Base-by-base conservation (phyloP, 2,113 vertebrate genomes). In the Dolichotis patagonum region DNA sequence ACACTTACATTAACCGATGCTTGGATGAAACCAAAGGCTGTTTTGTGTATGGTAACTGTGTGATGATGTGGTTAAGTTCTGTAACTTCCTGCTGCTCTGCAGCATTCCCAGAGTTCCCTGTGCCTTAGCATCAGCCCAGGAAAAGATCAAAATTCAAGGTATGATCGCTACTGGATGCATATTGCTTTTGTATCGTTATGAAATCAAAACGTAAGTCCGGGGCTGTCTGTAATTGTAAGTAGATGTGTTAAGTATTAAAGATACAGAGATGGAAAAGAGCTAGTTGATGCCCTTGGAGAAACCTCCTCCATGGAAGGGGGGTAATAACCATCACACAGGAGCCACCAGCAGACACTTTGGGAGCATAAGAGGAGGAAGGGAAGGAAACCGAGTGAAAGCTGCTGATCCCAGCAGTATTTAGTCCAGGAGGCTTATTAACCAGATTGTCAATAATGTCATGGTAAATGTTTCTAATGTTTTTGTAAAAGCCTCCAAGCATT, bases 401-500 rank as follows among this genome's bases (percentile, higher is more conserved):
- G 94, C 94, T 95, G 96, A 94, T 43, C 49, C n/a, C 90, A 96
- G 96, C 88, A 65, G 93, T 63, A 35, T 67, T 52, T 63, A 88
- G 95, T 94, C 69, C 63, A 41, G 87, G 93, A 2, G 1, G 96
- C 95, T 97, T 97, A 97, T 97, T 98, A 98, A 97, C 97, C 81
- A 93, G 95, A 63, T 88, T 98, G 97, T 97, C 97, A 97, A 97
- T 98, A 98, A 95, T 30, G 77, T 98, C 96, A 96, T 58, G 92
- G 92, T 94, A 95, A 98, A 95, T 92, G 97, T 97, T 97, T 96
- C 97, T 97, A 95, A 96, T 96, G 96, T 83, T 97, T 98, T 97
- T 96, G 80, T 92, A 96, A 98, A 97, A 98, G 97, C 97, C 96
- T 97, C 95, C 71, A 92, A 96, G 96, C 95, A 97, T 97, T 97